Base-by-base conservation (phyloP, 2,113 vertebrate species). In the Mus pahari region DNA sequence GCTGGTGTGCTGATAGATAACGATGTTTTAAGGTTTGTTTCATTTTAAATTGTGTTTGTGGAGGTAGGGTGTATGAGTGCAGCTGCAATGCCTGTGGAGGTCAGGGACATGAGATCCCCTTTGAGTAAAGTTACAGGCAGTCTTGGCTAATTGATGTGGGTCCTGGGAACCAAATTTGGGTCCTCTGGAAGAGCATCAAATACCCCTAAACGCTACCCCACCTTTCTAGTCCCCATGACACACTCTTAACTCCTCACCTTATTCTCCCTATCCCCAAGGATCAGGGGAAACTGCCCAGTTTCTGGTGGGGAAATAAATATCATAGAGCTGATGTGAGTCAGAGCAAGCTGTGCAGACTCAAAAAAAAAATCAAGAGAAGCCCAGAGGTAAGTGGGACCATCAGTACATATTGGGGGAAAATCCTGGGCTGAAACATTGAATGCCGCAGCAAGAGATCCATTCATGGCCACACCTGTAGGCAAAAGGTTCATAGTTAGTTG, bases 21-120 rank as follows among this genome's bases (percentile, higher is more conserved):
- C 39, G 1, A 6, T 17, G 9, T 86, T 81, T 7, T 62, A 62
- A 62, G 7, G 42, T 42, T 62, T 83, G 58, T 42, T 42, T 62
- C 16, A 39, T 17, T 31, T 28, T 62, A 42, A 62, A 83, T 31
- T 83, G 28, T 42, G 26, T 42, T 3, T 42, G 10, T 62, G 14
- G 58, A 26, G 16, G 4, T 42, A 42, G 7, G 58, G 58, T 31
- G 42, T 62, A 7, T 84, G 16, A 45, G 39, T 58, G n/a, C 26
- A 13, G 14, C 3, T 28, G 7, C 22, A 39, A 42, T 16, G 22
- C 4, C 53, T 17, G 22, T 36, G 5, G 0, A 1, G 2, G 42
- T 22, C 2, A 39, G 31, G 0, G 45, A 7, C 22, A 28, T 6
- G 36, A 0, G 31, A 45, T 62, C 39, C 55, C 2, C 81, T 60